phyloP scores from a whole-genome alignment of 2,888 invertebrate species.

The Mesoligia furuncula region DNA sequence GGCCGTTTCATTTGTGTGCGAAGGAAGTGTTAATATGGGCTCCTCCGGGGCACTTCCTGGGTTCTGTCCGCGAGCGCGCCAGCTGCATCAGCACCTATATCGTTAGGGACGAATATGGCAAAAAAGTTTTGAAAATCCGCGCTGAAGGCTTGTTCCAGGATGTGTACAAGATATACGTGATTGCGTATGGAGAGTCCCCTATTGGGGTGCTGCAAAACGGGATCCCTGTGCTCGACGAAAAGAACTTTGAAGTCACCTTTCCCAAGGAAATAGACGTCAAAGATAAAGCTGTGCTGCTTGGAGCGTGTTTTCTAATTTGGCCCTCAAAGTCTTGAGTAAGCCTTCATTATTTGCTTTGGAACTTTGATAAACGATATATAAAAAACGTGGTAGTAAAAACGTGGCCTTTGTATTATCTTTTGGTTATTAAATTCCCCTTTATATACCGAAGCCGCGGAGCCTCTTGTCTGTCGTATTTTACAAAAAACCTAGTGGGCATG shows the following conservation, averaged over 20 bases:
- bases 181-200: conserved; percentile 65
- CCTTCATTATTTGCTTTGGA: conserved; percentile 16
- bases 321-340: conserved; percentile 54
- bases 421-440: not conserved
- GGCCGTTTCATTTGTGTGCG: conserved; percentile 63
- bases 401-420: not conserved
- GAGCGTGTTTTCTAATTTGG: conserved; percentile 77
- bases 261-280: conserved; percentile 71
- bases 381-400: too few species aligned
- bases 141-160: conserved; percentile 51
- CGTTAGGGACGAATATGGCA: conserved; percentile 68
- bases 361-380: conserved; percentile 13
- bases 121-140: conserved; percentile 69
- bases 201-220: conserved; percentile 72
- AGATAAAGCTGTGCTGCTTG: conserved; percentile 75
- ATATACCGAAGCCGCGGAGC: not conserved
- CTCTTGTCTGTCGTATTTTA: not conserved
- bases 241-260: conserved; percentile 72
- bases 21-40: conserved; percentile 75
- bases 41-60: conserved; percentile 77
- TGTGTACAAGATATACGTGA: conserved; percentile 47
- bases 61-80: conserved; percentile 69
- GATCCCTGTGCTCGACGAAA: conserved; percentile 57
- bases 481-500: not conserved
- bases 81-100: conserved; percentile 64